Evolutionary conservation across 1,140 invertebrate species (phyloP), one percentile per base, ranked within the genome.

Genomic region (Hydropsyche tenuis): DNA sequence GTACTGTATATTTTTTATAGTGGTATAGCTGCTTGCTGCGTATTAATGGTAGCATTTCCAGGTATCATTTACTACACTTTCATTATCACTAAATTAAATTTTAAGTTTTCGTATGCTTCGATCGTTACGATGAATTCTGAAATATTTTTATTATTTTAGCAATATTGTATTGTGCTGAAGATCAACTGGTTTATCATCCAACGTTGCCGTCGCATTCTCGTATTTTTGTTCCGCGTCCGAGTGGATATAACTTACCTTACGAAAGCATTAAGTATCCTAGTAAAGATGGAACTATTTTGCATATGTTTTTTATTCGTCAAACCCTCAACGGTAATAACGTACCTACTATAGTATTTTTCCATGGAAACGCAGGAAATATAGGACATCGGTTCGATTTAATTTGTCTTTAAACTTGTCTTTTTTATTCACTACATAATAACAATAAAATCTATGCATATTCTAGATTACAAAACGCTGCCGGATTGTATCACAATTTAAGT

Each of bases 291-390:
- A 90, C 92, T 1, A 89, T 90, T 77, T 86, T 98, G 65, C 94
- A 97, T 80, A 89, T 93, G 79, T 95, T 95, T 80, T 90, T 97
- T 77, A 93, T 98, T 70, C 89, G 91, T 80, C 95, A 97, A 82
- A 83, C 89, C 6, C 87, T 87, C 66, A 88, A 90, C 46, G 87
- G 88, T 73, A 87, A 87, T 69, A 86, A 87, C 46, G 88, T 87
- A 60, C 93, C 94, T 0, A 97, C 95, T 0, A 84, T 98, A 77
- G 83, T 98, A 16, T 97, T 94, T 85, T 90, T 98, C 63, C 96
- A 98, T 87, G 96, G 96, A 7, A 98, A 98, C 90, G 96, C 96
- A 73, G 96, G 96, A 16, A 98, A 98, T 82, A 95, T 98, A 87
- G 96, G 96, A 0, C 95, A 97, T 81, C 90, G 93, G 92, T 94